Evolutionary conservation across 1,140 invertebrate genomes (phyloP), one percentile per base, ranked within the genome.

Genomic region (Capitella teleta): DNA sequence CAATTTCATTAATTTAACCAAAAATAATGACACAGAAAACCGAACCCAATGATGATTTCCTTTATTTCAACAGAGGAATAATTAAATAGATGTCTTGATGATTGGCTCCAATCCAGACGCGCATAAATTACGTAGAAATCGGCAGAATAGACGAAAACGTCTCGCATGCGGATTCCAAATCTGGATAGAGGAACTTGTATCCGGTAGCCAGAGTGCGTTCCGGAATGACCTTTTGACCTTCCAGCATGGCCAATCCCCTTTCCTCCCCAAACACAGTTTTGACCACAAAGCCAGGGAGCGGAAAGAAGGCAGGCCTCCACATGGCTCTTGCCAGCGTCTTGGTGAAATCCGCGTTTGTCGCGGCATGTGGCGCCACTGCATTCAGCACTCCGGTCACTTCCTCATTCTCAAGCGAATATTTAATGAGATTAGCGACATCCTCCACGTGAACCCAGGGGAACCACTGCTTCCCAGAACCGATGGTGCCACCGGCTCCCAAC

Each of bases 361-460:
- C 77, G 28, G 83, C 70, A 64, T 83, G 57, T n/a, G 91, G 91
- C 1, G 91, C 82, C 37, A 95, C 90, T 21, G 83, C 92, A 75
- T 96, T 96, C 6, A 92, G 70, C 36, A 87, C 68, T 6, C 72
- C 73, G 19, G 42, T 47, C 1, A 68, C 76, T 4, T 82, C 64
- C 23, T 69, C 60, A 58, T 84, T 84, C 68, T 85, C 77, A 24
- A 95, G 80, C 0, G 82, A 77, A 75, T 83, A 82, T 1, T 80
- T 58, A 60, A 87, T 81, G 2, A 90, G 70, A 41, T 80, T 74
- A 25, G 79, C 80, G 1, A 94, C 72, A 72, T 97, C 93, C 34
- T 82, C 72, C 30, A 95, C 76, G 60, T 97, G 91, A 64, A 97
- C 94, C 92, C 92, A 96, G n/a, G 92, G 90, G 65, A 96, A 79